Evolutionary conservation across 2,888 invertebrate genomes (phyloP), one percentile per base, ranked within the genome.

Genomic region (Dynastes maya): DNA sequence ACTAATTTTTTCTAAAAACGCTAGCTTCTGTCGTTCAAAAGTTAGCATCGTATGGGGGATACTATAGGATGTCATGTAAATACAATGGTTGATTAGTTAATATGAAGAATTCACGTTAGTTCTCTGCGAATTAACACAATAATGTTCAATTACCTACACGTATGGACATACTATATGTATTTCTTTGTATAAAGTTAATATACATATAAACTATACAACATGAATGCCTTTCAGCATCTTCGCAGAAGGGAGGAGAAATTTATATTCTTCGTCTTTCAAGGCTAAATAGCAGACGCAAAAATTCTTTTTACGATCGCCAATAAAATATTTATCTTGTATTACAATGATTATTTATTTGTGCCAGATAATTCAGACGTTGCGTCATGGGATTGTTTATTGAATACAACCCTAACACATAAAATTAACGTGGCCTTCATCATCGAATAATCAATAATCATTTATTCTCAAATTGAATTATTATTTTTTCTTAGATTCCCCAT

Each of bases 271-370:
- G 32, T 70, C 27, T 11, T 70, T 70, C 70, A 70, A 70, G 70
- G 70, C 70, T 70, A 70, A 53, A 32, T 29, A 53, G 53, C 51
- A 70, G 53, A 70, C 53, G 29, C 32, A 70, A 70, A 70, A 70
- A 55, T 53, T 70, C 70, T 70, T 53, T 53, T 53, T 53, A 53
- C 53, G 51, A 55, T 70, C 53, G 53, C 53, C 2, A 32, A 53
- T 70, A 70, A 70, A 70, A 70, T 53, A 53, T 70, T 72, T 72
- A 32, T n/a, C 49, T 67, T 58, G 32, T 55, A 37, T 55, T 32
- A 16, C 58, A 58, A 72, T 29, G 58, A 58, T 58, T 61, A 58
- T 58, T 58, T 58, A 40, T 58, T 58, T 22, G 53, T n/a, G 68
- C 29, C 45, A 8, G 70, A 29, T 37, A 53, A 70, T 55, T 51